Evolutionary conservation across 2,888 invertebrate genomes (phyloP).

Genomic region (Folsomia candida): DNA sequence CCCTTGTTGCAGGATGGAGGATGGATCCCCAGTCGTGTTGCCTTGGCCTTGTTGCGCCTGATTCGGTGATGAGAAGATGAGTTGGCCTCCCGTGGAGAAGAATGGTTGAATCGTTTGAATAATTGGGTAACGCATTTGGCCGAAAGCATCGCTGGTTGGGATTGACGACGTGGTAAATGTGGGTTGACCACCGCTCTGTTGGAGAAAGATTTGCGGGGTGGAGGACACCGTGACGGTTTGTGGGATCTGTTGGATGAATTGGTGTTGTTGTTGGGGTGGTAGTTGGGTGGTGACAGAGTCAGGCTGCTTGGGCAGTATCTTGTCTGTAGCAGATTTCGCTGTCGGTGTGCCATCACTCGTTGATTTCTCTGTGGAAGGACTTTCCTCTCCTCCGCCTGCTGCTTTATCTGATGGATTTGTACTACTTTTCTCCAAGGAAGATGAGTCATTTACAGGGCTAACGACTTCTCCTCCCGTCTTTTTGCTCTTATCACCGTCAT

Average conservation of each 20-base stretch:
- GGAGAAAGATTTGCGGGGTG: background rate
- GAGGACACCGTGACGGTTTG: background rate
- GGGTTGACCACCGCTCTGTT: background rate
- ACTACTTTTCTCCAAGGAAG: too few relatives aligned
- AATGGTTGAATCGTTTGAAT: slow-evolving; percentile 50
- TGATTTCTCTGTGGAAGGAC: too few relatives aligned
- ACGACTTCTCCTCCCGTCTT: slow-evolving; percentile 10
- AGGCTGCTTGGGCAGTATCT: too few relatives aligned
- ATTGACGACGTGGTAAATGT: too few relatives aligned
- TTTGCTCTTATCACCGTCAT: slow-evolving; percentile 14
- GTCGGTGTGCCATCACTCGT: too few relatives aligned
- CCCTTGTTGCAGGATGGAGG: too few relatives aligned
- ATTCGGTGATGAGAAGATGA: slow-evolving; percentile 46
- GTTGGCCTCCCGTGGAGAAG: slow-evolving; percentile 44
- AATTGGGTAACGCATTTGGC: slow-evolving; percentile 41
- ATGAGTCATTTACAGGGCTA: too few relatives aligned
- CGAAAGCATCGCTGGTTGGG: too few relatives aligned
- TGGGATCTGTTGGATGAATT: background rate
- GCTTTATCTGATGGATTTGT: too few relatives aligned
- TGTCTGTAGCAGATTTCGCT: too few relatives aligned
- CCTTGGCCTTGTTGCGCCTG: slow-evolving; percentile 28
- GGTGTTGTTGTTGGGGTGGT: background rate
- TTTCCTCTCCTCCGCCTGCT: too few relatives aligned
- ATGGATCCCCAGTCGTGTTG: slow-evolving; percentile 22
- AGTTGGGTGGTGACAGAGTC: slow-evolving; percentile 4